Evolutionary conservation across 2,113 vertebrate species (phyloP).

Genomic region (Corynorhinus townsendii): DNA sequence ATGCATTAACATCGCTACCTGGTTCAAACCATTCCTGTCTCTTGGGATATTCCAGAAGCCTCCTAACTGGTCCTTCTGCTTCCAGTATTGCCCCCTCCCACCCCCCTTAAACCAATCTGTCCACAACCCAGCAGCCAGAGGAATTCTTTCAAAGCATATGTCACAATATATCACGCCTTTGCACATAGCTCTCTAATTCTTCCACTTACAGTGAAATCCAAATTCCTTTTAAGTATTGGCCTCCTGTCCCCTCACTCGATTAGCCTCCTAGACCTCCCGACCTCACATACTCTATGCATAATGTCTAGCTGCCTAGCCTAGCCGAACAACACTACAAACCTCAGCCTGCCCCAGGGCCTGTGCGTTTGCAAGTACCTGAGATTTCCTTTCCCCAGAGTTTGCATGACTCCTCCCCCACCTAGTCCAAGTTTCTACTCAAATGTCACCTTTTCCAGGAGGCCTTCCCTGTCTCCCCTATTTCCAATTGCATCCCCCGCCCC

Average conservation of each 20-base stretch:
- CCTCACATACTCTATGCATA: accelerated
- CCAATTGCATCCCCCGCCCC: accelerated
- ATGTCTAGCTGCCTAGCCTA: neutral
- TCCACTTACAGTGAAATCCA: neutral
- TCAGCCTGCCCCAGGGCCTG: neutral
- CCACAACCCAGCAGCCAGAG: neutral
- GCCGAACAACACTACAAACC: accelerated
- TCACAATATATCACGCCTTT: neutral
- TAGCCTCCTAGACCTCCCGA: neutral
- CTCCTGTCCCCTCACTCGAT: neutral
- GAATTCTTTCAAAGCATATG: neutral
- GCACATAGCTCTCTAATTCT: neutral
- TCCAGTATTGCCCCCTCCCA: neutral
- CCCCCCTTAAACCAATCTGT: no score
- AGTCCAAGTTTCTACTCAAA: neutral
- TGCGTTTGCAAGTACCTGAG: neutral
- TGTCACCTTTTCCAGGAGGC: neutral
- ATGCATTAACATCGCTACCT: no score
- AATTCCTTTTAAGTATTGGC: neutral
- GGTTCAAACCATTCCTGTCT: neutral
- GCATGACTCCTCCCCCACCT: neutral
- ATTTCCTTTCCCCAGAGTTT: no score
- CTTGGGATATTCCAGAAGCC: neutral
- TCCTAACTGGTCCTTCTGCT: neutral
- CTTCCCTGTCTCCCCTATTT: neutral